phyloP scores from a whole-genome alignment of 2,888 invertebrate genomes.

The Zeuzera pyrina region DNA sequence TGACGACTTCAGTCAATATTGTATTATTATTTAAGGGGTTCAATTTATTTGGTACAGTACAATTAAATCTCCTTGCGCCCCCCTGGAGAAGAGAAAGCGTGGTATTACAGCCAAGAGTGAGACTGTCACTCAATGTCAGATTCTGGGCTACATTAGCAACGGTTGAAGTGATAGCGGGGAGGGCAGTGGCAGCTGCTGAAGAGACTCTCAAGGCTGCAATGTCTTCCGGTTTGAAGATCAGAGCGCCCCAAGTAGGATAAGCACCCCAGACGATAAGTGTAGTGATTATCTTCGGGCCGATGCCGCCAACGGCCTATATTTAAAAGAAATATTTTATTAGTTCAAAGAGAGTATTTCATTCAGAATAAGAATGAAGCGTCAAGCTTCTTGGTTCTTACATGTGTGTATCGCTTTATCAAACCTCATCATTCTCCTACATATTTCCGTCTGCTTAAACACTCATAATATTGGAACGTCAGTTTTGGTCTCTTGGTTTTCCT shows the following conservation, averaged over 20 bases:
- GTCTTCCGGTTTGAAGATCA: slow-evolving; percentile 67
- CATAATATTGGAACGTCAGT: no score
- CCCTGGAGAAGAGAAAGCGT: slow-evolving; percentile 16
- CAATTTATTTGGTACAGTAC: slow-evolving; percentile 20
- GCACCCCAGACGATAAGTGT: slow-evolving; percentile 79
- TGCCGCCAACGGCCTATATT: slow-evolving; percentile 79
- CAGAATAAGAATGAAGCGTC: no score
- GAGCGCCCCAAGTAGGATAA: slow-evolving; percentile 82
- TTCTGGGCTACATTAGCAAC: slow-evolving; percentile 12
- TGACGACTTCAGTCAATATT: slow-evolving; percentile 18
- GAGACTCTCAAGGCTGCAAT: slow-evolving; percentile 8
- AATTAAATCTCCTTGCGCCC: slow-evolving; percentile 25
- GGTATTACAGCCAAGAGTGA: slow-evolving; percentile 26
- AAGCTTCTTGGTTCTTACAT: no score
- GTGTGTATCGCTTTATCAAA: no score
- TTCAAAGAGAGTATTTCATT: no score
- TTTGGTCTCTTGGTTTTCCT: no score
- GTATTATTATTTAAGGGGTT: slow-evolving; percentile 10
- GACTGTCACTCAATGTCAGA: no score
- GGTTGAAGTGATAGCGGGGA: no score
- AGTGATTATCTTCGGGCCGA: slow-evolving; percentile 84
- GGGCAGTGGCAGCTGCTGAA: background rate
- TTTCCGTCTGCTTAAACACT: no score
- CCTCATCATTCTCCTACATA: no score
- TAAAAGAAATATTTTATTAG: slow-evolving; percentile 15